These are phyloP conservation scores for Rambutsinella grinnellia DNA, from an alignment of 2,888 invertebrate species.

Conservation along the genomic window DNA sequence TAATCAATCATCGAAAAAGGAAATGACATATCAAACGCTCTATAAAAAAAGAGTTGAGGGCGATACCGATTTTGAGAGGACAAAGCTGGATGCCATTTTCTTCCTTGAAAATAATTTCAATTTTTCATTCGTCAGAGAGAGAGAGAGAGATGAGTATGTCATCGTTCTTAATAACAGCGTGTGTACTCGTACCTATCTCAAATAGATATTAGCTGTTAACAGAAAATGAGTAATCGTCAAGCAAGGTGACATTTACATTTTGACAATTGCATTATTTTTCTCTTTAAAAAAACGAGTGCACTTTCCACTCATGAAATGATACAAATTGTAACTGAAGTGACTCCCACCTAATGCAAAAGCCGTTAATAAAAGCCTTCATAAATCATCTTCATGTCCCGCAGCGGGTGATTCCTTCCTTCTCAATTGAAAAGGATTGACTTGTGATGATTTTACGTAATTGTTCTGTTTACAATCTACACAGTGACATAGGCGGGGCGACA, in stretches of 20 bases:
- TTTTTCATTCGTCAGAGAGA: not conserved
- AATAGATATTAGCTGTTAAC: conserved; percentile 33
- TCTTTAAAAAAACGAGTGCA: not conserved
- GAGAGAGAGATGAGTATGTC: not conserved
- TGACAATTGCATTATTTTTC: conserved; percentile 17
- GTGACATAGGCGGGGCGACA: conserved; percentile 44
- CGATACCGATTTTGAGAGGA: not conserved
- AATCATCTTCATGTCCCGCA: conserved; percentile 46
- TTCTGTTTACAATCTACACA: conserved; percentile 5
- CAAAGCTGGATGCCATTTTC: not conserved
- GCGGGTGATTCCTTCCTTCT: conserved; percentile 51
- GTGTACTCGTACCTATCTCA: too few species aligned
- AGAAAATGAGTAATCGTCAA: conserved; percentile 48
- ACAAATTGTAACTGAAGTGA: not conserved
- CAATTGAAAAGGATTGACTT: conserved; percentile 2
- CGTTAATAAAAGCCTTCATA: conserved; percentile 45
- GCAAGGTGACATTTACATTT: conserved; percentile 51
- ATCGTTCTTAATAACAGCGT: not conserved
- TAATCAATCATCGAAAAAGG: conserved; percentile 46
- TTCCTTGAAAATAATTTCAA: not conserved
- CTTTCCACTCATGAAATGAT: not conserved
- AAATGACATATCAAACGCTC: conserved; percentile 6
- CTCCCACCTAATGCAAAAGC: conserved; percentile 1
- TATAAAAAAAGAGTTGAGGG: not conserved
- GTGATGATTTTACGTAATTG: conserved; percentile 37